phyloP scores from a whole-genome alignment of 1,140 invertebrate species.

The Colletes latitarsis region DNA sequence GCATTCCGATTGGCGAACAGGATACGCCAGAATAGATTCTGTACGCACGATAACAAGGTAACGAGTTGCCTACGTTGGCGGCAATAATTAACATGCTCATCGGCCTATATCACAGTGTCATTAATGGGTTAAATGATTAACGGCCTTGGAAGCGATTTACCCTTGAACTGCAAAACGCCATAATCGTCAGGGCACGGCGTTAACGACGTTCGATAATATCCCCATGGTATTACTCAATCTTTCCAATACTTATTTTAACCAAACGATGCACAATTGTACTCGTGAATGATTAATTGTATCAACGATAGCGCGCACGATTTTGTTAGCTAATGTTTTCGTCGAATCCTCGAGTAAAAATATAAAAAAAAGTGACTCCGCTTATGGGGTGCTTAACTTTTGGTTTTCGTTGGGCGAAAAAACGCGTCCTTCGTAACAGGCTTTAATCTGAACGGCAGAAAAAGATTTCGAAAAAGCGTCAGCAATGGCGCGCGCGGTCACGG shows the following conservation, averaged over 20 bases:
- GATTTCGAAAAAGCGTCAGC: conserved; percentile 16
- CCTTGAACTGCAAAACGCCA: background rate
- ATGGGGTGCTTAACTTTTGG: conserved; percentile 41
- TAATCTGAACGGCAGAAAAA: conserved; percentile 31
- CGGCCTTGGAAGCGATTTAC: background rate
- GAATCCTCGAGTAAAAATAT: background rate
- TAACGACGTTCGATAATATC: background rate
- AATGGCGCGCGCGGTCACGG: too few species aligned
- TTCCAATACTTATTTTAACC: too few species aligned
- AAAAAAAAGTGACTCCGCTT: conserved; percentile 60
- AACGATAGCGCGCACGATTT: too few species aligned
- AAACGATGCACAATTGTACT: too few species aligned
- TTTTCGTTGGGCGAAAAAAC: conserved; percentile 19
- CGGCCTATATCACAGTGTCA: background rate
- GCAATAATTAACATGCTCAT: conserved; percentile 6
- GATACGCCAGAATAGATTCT: conserved; percentile 7
- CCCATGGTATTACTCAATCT: too few species aligned
- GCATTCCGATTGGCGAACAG: conserved; percentile 10
- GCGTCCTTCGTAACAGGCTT: background rate
- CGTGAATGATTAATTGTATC: too few species aligned
- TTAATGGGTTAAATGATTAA: conserved; percentile 17
- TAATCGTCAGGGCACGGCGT: background rate
- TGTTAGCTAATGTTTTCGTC: too few species aligned
- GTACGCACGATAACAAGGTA: background rate
- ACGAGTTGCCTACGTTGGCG: background rate